Conservation (phyloP, 2,888 invertebrate species). For the Oscheius myriophilus region DNA sequence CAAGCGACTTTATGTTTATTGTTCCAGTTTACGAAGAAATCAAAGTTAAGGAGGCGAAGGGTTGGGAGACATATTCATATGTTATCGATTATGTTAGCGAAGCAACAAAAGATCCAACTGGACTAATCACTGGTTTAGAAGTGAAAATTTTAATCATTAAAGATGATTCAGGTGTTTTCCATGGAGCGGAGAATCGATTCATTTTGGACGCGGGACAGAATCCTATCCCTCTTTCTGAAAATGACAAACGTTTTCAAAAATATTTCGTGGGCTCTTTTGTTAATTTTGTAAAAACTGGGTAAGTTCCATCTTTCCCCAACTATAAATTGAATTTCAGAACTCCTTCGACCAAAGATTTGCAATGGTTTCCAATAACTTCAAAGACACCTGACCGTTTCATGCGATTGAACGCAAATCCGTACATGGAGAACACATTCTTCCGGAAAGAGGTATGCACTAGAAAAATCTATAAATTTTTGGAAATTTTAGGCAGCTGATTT, state of each 20-base stretch:
- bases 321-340: too few relatives aligned
- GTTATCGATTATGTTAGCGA: conserved; percentile 36
- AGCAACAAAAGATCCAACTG: neutral
- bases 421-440: too few relatives aligned
- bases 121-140: neutral
- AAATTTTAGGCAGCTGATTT: too few relatives aligned
- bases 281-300: conserved; percentile 45
- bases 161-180: conserved; percentile 37
- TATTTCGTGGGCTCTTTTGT: conserved; percentile 35
- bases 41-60: conserved; percentile 40
- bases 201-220: conserved; percentile 10
- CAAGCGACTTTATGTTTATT: conserved; percentile 50
- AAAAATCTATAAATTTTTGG: too few relatives aligned
- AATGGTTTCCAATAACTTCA: too few relatives aligned
- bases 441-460: too few relatives aligned
- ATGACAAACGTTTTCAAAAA: conserved; percentile 41
- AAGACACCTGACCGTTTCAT: too few relatives aligned
- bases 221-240: neutral
- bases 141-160: too few relatives aligned
- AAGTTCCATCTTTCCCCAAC: too few relatives aligned
- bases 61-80: conserved; percentile 49
- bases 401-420: too few relatives aligned
- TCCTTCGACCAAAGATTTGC: too few relatives aligned
- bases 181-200: conserved; percentile 41
- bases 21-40: conserved; percentile 52